Evolutionary conservation across 1,140 invertebrate genomes (phyloP).

Genomic region (Condylostylus longicornis): DNA sequence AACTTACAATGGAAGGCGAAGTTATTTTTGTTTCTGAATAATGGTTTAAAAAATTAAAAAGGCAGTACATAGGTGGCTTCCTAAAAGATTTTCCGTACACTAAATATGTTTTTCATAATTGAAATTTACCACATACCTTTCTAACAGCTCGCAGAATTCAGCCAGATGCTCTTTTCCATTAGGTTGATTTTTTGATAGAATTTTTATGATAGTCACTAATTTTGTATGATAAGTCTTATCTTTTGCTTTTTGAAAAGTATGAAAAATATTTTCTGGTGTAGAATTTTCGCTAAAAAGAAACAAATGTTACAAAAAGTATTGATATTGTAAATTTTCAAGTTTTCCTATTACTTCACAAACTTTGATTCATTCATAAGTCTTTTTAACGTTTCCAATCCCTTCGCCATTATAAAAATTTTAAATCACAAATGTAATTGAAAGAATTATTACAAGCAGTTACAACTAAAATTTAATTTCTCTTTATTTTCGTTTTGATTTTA

Average conservation of each 20-base stretch:
- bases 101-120: background rate
- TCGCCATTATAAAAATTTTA: too few relatives aligned
- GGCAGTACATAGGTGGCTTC: constrained; percentile 24
- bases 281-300: constrained; percentile 12
- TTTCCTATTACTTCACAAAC: too few relatives aligned
- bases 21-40: constrained; percentile 11
- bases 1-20: constrained; percentile 17
- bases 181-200: constrained; percentile 20
- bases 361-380: too few relatives aligned
- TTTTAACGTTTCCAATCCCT: too few relatives aligned
- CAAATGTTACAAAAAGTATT: background rate
- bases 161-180: constrained; percentile 11
- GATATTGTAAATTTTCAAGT: too few relatives aligned
- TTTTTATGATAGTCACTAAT: constrained; percentile 14
- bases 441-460: too few relatives aligned
- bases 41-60: constrained; percentile 21
- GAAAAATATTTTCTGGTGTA: constrained; percentile 17
- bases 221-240: constrained; percentile 14
- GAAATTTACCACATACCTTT: constrained; percentile 8
- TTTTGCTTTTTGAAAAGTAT: constrained; percentile 18
- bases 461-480: too few relatives aligned
- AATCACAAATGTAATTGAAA: too few relatives aligned
- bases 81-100: constrained; percentile 1
- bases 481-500: too few relatives aligned
- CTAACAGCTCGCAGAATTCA: constrained; percentile 13